A percentile compares a stretch with the other conserved stretches of the same genome.
phyloP scores from a whole-genome alignment of 2,797 vertebrate species.

The Dendrocincla tyrannina region DNA sequence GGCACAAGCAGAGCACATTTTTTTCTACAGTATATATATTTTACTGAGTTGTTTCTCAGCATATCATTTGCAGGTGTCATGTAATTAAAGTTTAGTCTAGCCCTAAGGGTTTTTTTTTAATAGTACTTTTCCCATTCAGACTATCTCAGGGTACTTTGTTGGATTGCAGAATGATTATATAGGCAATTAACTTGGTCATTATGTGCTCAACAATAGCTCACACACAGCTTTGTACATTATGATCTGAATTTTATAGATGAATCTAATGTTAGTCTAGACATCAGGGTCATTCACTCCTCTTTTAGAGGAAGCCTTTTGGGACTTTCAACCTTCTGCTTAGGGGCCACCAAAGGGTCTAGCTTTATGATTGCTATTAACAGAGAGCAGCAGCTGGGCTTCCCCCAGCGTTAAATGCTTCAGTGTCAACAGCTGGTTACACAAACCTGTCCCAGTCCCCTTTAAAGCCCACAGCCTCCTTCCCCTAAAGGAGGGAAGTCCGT shows the following conservation, averaged over 20 bases:
- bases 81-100: conserved; percentile 46
- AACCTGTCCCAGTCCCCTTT: neutral
- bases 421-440: neutral
- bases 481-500: neutral
- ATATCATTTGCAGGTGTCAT: conserved; percentile 1
- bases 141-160: neutral
- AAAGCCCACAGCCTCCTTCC: neutral
- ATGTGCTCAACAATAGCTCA: neutral
- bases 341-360: neutral
- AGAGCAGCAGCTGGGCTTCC: neutral
- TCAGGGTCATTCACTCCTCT: neutral
- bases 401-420: neutral
- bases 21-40: neutral
- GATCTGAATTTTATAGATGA: neutral
- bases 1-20: neutral
- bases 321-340: neutral
- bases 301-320: neutral
- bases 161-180: conserved; percentile 3
- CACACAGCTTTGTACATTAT: neutral
- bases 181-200: conserved; percentile 11
- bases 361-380: neutral
- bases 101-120: neutral
- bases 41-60: neutral
- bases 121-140: neutral
- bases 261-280: conserved; percentile 10